Conservation (phyloP, 2,113 vertebrate genomes). For the Procavia capensis region DNA sequence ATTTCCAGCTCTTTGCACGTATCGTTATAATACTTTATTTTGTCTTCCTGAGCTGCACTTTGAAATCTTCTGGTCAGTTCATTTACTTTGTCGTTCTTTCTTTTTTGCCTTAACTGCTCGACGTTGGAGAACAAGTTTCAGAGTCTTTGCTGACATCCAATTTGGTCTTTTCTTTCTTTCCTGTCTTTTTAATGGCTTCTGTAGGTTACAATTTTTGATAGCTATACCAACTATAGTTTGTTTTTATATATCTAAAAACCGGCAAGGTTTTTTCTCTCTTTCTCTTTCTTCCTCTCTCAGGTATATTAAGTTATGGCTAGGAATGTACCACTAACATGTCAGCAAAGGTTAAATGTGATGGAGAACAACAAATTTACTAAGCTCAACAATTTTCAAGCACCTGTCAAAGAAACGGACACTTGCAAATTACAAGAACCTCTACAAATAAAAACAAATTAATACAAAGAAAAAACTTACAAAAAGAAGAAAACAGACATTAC, state of each 20-base stretch:
- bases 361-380: slow-evolving; percentile 1
- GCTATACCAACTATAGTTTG: not conserved
- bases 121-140: no score
- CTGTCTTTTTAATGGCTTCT: no score
- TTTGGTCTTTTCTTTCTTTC: no score
- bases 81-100: no score
- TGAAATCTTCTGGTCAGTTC: no score
- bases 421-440: not conserved
- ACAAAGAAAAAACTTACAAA: not conserved
- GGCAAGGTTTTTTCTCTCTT: not conserved
- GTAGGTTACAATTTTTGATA: not conserved
- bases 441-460: slow-evolving; percentile 21
- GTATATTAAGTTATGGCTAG: not conserved
- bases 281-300: not conserved
- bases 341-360: not conserved
- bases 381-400: not conserved
- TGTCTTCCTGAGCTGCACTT: no score
- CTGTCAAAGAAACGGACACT: not conserved
- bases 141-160: no score
- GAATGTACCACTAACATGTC: not conserved
- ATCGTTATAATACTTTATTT: no score
- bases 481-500: no score
- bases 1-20: no score
- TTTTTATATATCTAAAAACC: not conserved
- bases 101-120: no score